Base-by-base conservation (phyloP, 2,888 invertebrate species). In the Amblyjoppa proteus region DNA sequence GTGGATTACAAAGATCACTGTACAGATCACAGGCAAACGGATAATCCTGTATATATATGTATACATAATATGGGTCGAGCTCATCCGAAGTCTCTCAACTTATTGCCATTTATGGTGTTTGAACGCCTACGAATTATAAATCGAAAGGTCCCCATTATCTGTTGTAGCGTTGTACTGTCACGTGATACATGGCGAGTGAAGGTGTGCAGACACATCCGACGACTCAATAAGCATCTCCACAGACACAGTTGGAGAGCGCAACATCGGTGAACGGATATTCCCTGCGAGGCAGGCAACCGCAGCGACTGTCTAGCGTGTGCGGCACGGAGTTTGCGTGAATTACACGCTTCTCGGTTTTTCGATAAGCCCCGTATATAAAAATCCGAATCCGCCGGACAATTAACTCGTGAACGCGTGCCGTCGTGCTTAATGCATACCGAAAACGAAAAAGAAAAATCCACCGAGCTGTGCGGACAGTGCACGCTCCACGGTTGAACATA, bases 61-160 rank as follows among this genome's bases (percentile, higher is more conserved):
- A n/a, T 56, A 56, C 20, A 20, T 9, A 9, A 56, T 56, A 56
- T 11, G 25, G 3, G 5, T 6, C 25, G 9, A 1, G 11, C 61
- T 64, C 13, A 6, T 34, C 34, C 61, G n/a, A 34, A 16, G 61
- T 16, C 61, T 34, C 31, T 64, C 61, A n/a, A 58, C 25, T 9
- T n/a, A 9, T n/a, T 13, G 3, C 71, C 71, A 34, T 71, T 13
- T 71, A 71, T 56, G 71, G 71, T 25, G 20, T 20, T 53, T 9
- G 7, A 11, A 71, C 71, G 53, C 71, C 71, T 38, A 53, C 53
- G 53, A 38, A 64, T 64, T 64, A 64, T 34, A 64, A 64, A 64
- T 64, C 34, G 61, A 34, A 31, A 34, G 7, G 6, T 16, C 6
- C 5, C 61, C 16, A 34, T 64, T 6, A 34, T 34, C 34, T 34